Base-by-base conservation (phyloP, 2,888 invertebrate species). In the Callinectes sapidus region DNA sequence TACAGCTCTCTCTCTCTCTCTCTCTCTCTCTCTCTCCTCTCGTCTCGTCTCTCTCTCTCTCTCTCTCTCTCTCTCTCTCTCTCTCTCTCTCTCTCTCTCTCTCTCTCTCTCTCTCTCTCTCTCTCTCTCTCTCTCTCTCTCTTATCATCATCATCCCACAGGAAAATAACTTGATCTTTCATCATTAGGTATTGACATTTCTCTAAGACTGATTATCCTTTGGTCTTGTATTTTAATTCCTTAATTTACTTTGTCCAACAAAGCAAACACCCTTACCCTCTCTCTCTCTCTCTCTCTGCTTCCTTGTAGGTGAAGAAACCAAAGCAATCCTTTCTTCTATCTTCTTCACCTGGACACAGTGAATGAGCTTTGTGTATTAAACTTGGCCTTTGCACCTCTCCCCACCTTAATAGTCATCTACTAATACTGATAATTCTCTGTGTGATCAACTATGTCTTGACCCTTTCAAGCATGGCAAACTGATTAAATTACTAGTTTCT, bases 311-410 rank as follows among this genome's bases (percentile, higher is more conserved):
- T 81, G 32, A 81, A 32, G 81, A 18, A 81, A 35, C 16, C 32
- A 18, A 81, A 35, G 35, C 32, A 35, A 35, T 18, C 81, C 28
- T 28, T n/a, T 35, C 32, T 18, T 81, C 16, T 16, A 81, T 35
- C 81, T 32, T 10, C 18, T 35, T 35, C 10, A 32, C 81, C 81
- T 35, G 6, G 71, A 28, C 71, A 71, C n/a, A 81, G 35, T 81
- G 81, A 32, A 81, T 81, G 35, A 81, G 81, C 81, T 81, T 81
- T 81, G 35, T 81, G 81, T 81, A 81, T 81, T 81, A 81, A 81
- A 81, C 81, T 81, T 81, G 81, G 81, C 81, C 81, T 81, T 32
- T 81, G 81, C 81, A 81, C 81, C 81, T 81, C 81, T 81, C 81
- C 81, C 81, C 81, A 81, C 35, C 32, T 35, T 81, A 81, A 81